Percentiles rank a stretch among this genome's conserved stretches.
These are phyloP conservation scores for Metallyticus violacea DNA, from an alignment of 2,888 invertebrate species.

Conservation along the genomic window DNA sequence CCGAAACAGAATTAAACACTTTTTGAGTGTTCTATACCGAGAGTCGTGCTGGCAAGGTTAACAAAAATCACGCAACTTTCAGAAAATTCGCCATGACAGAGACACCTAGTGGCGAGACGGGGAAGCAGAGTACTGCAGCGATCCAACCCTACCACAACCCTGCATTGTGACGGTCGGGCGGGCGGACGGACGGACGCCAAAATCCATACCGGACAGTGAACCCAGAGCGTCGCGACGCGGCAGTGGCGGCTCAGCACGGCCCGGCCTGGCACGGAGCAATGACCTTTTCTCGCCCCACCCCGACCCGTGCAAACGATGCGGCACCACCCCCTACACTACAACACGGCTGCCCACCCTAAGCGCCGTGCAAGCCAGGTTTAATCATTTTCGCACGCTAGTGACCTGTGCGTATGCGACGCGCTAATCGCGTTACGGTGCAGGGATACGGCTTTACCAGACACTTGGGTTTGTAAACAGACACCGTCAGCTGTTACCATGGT, in stretches of 20 bases:
- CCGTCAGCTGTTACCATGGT: too few species aligned
- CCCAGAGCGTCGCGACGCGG: not conserved
- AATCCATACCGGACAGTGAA: conserved; percentile 26
- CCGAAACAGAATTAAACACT: too few species aligned
- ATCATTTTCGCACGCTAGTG: too few species aligned
- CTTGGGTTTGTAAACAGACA: too few species aligned
- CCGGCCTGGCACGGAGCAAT: not conserved
- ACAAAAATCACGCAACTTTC: too few species aligned
- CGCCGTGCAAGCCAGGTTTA: too few species aligned
- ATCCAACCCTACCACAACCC: not conserved
- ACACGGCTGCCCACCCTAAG: not conserved
- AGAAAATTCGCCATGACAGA: not conserved
- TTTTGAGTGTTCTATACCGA: too few species aligned
- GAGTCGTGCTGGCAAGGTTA: too few species aligned
- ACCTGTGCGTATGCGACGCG: too few species aligned
- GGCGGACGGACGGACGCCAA: conserved; percentile 12
- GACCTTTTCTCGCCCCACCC: conserved; percentile 7
- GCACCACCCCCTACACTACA: not conserved
- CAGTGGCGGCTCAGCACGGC: not conserved
- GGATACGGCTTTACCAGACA: too few species aligned
- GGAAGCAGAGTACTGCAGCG: not conserved
- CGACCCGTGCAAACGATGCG: not conserved
- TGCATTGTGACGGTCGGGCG: not conserved
- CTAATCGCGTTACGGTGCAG: too few species aligned
- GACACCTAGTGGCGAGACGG: not conserved